Percentiles rank a stretch among this genome's conserved stretches.
These are phyloP conservation scores for Volucella inflata DNA, from an alignment of 2,888 invertebrate species.

Conservation along the genomic window DNA sequence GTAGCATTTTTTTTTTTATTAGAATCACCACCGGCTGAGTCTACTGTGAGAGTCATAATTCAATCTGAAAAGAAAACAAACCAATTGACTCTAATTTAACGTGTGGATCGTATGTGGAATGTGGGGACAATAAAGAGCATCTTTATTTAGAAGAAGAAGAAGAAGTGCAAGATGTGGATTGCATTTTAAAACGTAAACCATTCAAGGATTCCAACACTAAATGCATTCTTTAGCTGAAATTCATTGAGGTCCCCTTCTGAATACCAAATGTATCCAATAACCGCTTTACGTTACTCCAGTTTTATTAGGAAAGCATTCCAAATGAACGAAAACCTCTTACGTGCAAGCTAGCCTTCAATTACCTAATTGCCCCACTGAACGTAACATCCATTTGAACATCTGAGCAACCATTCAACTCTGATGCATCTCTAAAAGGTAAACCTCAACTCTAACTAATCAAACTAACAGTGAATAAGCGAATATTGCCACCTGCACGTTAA, in stretches of 20 bases:
- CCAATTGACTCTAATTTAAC: no score
- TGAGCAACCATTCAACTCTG: constrained; percentile 23
- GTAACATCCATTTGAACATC: constrained; percentile 19
- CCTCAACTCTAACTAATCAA: constrained; percentile 68
- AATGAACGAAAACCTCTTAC: constrained; percentile 14
- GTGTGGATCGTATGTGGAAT: neutral
- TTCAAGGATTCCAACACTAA: neutral
- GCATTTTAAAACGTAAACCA: neutral
- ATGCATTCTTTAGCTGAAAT: no score
- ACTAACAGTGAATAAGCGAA: constrained; percentile 70
- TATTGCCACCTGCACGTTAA: constrained; percentile 57
- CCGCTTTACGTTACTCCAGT: neutral
- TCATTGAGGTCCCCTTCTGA: no score
- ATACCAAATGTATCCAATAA: no score
- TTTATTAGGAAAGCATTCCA: constrained; percentile 16
- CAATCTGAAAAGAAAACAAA: no score
- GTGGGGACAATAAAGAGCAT: no score
- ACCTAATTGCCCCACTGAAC: constrained; percentile 69
- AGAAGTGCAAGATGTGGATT: no score
- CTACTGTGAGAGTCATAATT: no score
- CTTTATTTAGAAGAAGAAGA: no score
- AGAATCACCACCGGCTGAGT: no score
- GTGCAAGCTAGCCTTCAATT: constrained; percentile 51
- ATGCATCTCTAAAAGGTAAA: constrained; percentile 49
- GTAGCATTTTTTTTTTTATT: no score